phyloP scores from a whole-genome alignment of 1,140 invertebrate genomes.

The Bombus terrestris region DNA sequence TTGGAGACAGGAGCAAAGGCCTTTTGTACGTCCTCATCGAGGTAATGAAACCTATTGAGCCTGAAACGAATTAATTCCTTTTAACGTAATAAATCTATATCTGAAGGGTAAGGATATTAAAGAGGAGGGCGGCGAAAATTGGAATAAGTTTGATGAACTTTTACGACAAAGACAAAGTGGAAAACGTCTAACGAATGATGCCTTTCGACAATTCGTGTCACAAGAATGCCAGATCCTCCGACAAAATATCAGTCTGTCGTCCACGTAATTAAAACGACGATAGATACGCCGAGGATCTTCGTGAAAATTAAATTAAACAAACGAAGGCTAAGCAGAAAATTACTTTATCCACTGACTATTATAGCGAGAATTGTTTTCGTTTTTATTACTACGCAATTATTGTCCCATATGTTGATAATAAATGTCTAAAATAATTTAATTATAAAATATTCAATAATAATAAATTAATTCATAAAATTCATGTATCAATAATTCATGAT shows the following conservation, averaged over 20 bases:
- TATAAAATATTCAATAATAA: too few relatives aligned
- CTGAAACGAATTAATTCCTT: background rate
- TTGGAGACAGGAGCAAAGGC: constrained; percentile 37
- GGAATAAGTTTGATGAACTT: constrained; percentile 31
- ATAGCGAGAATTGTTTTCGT: too few relatives aligned
- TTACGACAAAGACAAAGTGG: constrained; percentile 15
- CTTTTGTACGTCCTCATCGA: constrained; percentile 54
- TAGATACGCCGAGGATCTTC: background rate
- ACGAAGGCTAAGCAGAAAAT: background rate
- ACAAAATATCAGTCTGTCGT: background rate
- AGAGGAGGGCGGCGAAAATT: constrained; percentile 18
- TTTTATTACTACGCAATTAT: too few relatives aligned
- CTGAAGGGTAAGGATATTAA: constrained; percentile 25
- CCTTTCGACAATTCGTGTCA: constrained; percentile 19
- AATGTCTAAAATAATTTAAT: too few relatives aligned
- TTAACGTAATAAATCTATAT: background rate
- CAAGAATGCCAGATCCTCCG: constrained; percentile 33
- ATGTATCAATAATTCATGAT: too few relatives aligned
- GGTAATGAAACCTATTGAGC: constrained; percentile 20
- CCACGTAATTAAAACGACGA: background rate
- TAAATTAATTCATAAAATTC: too few relatives aligned
- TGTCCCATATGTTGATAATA: too few relatives aligned
- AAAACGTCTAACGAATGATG: background rate
- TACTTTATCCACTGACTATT: background rate
- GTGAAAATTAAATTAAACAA: background rate